Evolutionary conservation across 2,113 vertebrate species (phyloP).

Genomic region (Salminus brasiliensis): DNA sequence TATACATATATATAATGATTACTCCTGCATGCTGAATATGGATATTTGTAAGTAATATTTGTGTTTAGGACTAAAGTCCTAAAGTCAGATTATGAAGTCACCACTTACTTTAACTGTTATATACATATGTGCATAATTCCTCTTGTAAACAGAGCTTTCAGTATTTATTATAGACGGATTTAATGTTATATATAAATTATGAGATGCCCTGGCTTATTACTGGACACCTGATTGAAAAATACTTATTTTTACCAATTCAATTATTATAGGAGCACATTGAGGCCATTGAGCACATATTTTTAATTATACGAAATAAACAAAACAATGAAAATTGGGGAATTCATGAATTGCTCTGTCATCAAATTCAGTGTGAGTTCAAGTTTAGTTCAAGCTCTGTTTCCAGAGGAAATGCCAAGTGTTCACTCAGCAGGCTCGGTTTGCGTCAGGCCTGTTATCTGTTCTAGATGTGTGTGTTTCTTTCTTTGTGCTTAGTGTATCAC

Average conservation of each 20-base stretch:
- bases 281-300: no score
- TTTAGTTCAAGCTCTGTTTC: constrained; percentile 39
- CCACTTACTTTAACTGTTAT: constrained; percentile 17
- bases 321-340: no score
- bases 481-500: background rate
- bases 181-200: no score
- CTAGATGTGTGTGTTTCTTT: constrained; percentile 8
- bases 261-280: no score
- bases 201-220: no score
- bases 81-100: constrained; percentile 51
- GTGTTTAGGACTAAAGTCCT: background rate
- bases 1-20: background rate
- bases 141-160: constrained; percentile 8
- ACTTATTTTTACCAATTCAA: no score
- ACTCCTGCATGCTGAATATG: constrained; percentile 25
- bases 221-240: no score
- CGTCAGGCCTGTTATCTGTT: background rate
- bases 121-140: background rate
- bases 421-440: background rate
- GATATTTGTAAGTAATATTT: background rate
- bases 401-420: constrained; percentile 6
- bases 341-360: no score
- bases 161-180: no score
- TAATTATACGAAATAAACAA: no score
- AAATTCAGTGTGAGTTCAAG: background rate